Conservation (phyloP, 2,113 vertebrate genomes). For the Chloropsis cyanopogon region DNA sequence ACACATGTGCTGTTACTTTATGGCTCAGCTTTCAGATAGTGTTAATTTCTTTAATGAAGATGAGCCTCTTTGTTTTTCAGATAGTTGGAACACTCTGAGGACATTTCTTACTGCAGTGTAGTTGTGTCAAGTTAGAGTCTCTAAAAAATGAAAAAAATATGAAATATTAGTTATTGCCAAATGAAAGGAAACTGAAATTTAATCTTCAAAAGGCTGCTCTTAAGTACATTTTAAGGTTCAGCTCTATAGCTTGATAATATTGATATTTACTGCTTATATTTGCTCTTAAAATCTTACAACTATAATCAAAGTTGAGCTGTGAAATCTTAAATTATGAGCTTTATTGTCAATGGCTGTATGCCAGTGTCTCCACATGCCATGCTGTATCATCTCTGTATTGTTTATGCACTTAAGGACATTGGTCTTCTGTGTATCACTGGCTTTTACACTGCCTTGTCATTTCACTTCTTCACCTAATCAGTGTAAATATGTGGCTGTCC, state of each 20-base stretch:
- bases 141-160: background rate
- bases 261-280: background rate
- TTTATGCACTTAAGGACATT: background rate
- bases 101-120: background rate
- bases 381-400: background rate
- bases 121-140: background rate
- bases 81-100: background rate
- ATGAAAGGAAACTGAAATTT: background rate
- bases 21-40: background rate
- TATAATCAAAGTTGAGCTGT: background rate
- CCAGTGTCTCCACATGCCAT: background rate
- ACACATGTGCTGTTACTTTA: background rate
- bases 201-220: background rate
- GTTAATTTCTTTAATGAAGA: background rate
- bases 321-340: background rate
- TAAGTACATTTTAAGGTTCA: background rate
- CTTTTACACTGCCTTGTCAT: background rate
- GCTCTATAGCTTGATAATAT: background rate
- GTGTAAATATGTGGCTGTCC: background rate
- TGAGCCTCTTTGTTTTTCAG: background rate
- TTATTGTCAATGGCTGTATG: background rate
- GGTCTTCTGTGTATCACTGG: background rate
- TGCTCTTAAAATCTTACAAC: background rate
- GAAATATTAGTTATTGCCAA: background rate
- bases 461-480: background rate